Evolutionary conservation across 1,140 invertebrate species (phyloP).

Genomic region (Spodoptera litura): DNA sequence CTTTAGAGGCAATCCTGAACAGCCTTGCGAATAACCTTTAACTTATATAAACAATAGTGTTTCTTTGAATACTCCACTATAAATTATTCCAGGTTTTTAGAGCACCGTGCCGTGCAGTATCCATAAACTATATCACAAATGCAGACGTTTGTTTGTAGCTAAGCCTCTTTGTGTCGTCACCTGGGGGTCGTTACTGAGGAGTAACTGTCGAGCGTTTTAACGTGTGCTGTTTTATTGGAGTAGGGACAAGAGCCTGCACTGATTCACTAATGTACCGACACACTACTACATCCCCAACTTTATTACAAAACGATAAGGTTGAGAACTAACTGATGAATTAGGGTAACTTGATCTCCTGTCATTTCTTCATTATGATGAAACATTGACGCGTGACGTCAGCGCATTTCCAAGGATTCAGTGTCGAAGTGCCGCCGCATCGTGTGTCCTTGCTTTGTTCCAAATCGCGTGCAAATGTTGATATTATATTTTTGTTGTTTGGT

Average conservation of each 20-base stretch:
- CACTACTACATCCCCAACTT: background rate
- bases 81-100: slow-evolving; percentile 23
- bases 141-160: slow-evolving; percentile 13
- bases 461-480: slow-evolving; percentile 9
- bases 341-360: too few relatives aligned
- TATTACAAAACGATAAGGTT: too few relatives aligned
- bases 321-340: too few relatives aligned
- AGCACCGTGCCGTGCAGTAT: background rate
- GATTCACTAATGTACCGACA: slow-evolving; percentile 10
- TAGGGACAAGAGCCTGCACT: slow-evolving; percentile 22
- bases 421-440: slow-evolving; percentile 30
- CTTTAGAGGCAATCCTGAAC: slow-evolving; percentile 1
- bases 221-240: slow-evolving; percentile 43
- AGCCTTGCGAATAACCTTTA: background rate
- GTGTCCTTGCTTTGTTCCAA: slow-evolving; percentile 43
- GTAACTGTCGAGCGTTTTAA: slow-evolving; percentile 45
- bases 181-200: slow-evolving; percentile 42
- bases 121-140: slow-evolving; percentile 27
- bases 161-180: slow-evolving; percentile 32
- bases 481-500: slow-evolving; percentile 23
- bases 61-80: slow-evolving; percentile 10
- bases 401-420: slow-evolving; percentile 45
- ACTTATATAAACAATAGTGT: slow-evolving; percentile 7
- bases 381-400: slow-evolving; percentile 40
- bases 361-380: slow-evolving; percentile 34